A percentile compares a stretch with the other conserved stretches of the same genome.
phyloP scores from a whole-genome alignment of 2,113 vertebrate genomes.

The Chauna torquata region DNA sequence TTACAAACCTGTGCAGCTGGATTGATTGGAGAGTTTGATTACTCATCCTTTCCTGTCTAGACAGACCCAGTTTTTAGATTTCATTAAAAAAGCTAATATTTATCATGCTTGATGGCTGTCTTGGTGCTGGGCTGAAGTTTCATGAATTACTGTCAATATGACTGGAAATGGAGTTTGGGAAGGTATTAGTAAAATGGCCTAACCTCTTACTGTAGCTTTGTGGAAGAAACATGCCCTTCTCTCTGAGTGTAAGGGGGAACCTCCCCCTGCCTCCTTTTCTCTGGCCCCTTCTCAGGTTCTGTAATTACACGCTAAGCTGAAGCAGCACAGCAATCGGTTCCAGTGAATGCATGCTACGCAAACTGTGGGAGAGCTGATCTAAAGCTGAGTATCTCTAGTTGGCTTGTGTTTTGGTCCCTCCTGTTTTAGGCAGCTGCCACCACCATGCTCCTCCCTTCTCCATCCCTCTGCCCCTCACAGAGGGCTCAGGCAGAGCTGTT shows the following conservation, averaged over 20 bases:
- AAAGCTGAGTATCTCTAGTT: neutral
- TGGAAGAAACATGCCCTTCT: neutral
- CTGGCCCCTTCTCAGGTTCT: neutral
- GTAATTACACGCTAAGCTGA: neutral
- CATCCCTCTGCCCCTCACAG: neutral
- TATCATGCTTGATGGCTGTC: slow-evolving; percentile 13
- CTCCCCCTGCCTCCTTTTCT: neutral
- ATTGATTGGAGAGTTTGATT: slow-evolving; percentile 49
- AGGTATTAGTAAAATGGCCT: neutral
- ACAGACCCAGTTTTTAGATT: slow-evolving; percentile 33
- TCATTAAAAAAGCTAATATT: neutral
- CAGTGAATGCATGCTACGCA: neutral
- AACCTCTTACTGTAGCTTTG: neutral
- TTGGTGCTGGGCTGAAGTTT: neutral
- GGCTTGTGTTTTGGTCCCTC: neutral
- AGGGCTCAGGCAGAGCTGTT: neutral
- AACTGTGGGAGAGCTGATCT: neutral
- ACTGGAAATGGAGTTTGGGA: neutral
- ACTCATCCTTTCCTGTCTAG: slow-evolving; percentile 73
- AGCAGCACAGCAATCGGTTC: neutral
- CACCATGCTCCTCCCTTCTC: neutral
- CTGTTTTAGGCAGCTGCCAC: neutral
- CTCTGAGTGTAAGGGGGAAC: neutral
- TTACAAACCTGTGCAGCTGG: slow-evolving; percentile 3
- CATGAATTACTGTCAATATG: neutral